Base-by-base conservation (phyloP, 2,797 vertebrate species). In the Argyrosomus regius region DNA sequence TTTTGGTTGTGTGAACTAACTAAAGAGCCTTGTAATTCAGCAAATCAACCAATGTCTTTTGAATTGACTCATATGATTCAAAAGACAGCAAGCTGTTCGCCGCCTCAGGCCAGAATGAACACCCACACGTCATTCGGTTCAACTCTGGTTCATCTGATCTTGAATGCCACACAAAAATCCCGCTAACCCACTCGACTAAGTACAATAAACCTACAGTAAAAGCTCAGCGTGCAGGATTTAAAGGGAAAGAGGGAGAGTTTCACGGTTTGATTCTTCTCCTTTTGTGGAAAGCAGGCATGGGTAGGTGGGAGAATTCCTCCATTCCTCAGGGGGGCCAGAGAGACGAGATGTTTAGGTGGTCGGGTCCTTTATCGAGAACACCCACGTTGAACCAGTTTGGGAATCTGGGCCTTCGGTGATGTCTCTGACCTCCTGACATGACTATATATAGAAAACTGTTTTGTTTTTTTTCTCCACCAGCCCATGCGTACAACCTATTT, bases 21-120 rank as follows among this genome's bases (percentile, higher is more conserved):
- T 65, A 11, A 75, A 69, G 26, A 63, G 56, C 17, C 31, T 35
- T 12, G n/a, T 48, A 72, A 72, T 74, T 46, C 56, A 68, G 49
- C 16, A 80, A 82, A 78, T 62, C 68, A 75, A 79, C 46, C 69
- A 39, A 69, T 64, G 35, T 71, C 48, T 65, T 61, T 72, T 72
- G 80, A 54, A 79, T 75, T 75, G 46, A 46, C 49, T 72, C 71
- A 59, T 68, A 24, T 66, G 57, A 87, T 72, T 89, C 17, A 77
- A 82, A 85, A 72, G 69, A 76, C 41, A 48, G 64, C 82, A 72
- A 91, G 75, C 85, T 76, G 77, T 88, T 75, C 45, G 17, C 45
- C 4, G 28, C 89, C 79, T 85, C 26, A 0, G 31, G 82, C 67
- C 74, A 75, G 11, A 35, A 72, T 2, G 3, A 35, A 77, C 28